A percentile compares a stretch with the other conserved stretches of the same genome.
phyloP scores from a whole-genome alignment of 2,888 invertebrate genomes.

The Plagodis dolabraria region DNA sequence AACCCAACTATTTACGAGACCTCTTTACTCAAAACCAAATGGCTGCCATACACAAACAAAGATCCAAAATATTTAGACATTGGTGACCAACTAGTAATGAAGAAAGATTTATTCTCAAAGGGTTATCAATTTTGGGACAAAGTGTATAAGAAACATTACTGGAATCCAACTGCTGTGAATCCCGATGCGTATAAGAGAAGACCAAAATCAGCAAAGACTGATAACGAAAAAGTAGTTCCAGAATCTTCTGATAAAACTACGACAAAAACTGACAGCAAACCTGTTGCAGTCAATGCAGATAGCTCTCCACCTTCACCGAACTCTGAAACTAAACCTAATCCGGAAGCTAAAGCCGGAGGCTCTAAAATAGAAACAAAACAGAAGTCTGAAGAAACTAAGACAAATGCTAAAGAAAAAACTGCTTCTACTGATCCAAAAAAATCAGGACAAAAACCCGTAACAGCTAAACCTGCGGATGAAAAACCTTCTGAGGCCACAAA shows the following conservation, averaged over 20 bases:
- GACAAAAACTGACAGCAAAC: background rate
- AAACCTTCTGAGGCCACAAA: background rate
- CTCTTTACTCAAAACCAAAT: conserved; percentile 57
- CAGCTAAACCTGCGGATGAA: conserved; percentile 1
- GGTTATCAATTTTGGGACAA: conserved; percentile 66
- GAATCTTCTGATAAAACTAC: conserved; percentile 2
- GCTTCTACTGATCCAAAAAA: background rate
- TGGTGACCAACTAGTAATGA: conserved; percentile 54
- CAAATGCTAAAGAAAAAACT: background rate
- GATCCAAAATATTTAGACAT: conserved; percentile 66
- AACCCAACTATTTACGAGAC: conserved; percentile 73
- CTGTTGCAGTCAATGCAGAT: conserved; percentile 1
- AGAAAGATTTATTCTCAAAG: conserved; percentile 57
- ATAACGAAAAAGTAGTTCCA: conserved; percentile 7
- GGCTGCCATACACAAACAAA: conserved; percentile 60
- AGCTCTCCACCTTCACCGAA: no score
- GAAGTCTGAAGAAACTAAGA: conserved; percentile 6
- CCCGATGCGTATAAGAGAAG: conserved; percentile 25
- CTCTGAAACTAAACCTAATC: background rate
- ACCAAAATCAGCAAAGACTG: conserved; percentile 2
- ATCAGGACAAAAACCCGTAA: background rate
- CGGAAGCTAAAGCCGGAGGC: conserved; percentile 3
- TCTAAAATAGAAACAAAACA: background rate
- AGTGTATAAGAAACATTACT: conserved; percentile 66
- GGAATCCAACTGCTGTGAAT: conserved; percentile 57